Percentiles rank a stretch among this genome's conserved stretches.
Conservation (phyloP, 2,797 vertebrate species). For the Platyrinchus mystaceus region DNA sequence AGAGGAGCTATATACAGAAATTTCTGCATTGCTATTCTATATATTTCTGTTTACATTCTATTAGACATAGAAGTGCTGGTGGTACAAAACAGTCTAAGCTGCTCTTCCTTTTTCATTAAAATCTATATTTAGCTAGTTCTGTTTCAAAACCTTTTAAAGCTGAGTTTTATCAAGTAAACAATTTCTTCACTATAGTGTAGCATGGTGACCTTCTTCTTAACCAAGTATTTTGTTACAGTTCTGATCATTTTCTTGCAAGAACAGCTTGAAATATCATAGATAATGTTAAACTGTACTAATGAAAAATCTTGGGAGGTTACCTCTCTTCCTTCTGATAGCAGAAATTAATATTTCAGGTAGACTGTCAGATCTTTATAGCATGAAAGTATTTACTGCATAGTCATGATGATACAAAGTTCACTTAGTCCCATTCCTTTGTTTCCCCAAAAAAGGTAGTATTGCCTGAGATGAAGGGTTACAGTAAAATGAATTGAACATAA, state of each 20-base stretch:
- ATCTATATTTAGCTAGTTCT: not conserved
- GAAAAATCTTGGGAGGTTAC: not conserved
- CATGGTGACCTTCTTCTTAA: not conserved
- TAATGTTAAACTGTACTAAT: not conserved
- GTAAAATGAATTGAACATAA: not conserved
- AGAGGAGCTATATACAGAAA: not conserved
- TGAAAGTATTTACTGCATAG: not conserved
- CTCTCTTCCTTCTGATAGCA: not conserved
- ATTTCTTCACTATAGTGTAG: not conserved
- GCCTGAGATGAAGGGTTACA: not conserved
- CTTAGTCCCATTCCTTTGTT: not conserved
- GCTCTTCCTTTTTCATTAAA: not conserved
- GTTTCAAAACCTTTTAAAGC: not conserved
- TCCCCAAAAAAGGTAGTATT: not conserved
- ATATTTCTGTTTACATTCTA: not conserved
- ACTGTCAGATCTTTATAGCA: not conserved
- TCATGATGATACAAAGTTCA: not conserved
- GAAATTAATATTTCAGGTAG: not conserved
- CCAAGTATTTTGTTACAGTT: not conserved
- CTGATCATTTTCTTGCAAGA: not conserved
- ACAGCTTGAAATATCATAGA: not conserved
- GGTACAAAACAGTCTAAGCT: not conserved
- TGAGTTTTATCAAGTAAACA: not conserved
- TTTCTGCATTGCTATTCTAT: not conserved
- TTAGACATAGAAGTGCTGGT: not conserved